Evolutionary conservation across 2,113 vertebrate species (phyloP), one percentile per base, ranked within the genome.

Genomic region (Osmerus mordax): DNA sequence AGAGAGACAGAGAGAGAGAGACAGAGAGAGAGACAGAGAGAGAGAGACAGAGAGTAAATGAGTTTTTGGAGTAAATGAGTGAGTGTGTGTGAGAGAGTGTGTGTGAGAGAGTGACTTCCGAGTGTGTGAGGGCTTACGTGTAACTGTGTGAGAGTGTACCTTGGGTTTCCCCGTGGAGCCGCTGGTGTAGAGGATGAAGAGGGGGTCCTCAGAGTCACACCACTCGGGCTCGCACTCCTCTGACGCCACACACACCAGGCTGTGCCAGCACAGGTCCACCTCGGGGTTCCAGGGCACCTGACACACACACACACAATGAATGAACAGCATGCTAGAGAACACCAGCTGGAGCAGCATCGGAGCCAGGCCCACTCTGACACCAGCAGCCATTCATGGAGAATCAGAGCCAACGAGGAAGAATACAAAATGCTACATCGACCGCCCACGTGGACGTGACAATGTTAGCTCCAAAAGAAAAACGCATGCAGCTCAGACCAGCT

Each of bases 151-250:
- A 3, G 4, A 13, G 2, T 2, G 25, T 86, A 96, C 97, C 94
- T 99, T 99, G 14, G 97, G 97, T 82, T 97, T 99, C 16, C 97
- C 97, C 0, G 97, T 99, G 1, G 97, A 99, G 71, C 97, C 97
- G 1, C 97, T 99, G 0, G 97, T 99, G 79, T 99, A 99, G 59
- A 99, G 94, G 81, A 99, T 95, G 85, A 99, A 99, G 53, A 99
- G 94, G 0, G 94, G 94, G 63, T 99, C 96, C 83, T 99, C 97
- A 0, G 96, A 91, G 0, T 95, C 92, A 3, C 96, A 99, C 97
- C 97, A 99, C 86, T 95, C 97, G 0, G 97, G 97, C 53, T 98
- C 96, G 41, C 94, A 99, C 82, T 96, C 92, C 0, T 91, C 91
- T 1, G 92, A 93, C 19, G 88, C 95, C 1, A 87, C 84, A 1